Evolutionary conservation across 1,140 invertebrate genomes (phyloP).

Genomic region (Drosophila kanapiae): DNA sequence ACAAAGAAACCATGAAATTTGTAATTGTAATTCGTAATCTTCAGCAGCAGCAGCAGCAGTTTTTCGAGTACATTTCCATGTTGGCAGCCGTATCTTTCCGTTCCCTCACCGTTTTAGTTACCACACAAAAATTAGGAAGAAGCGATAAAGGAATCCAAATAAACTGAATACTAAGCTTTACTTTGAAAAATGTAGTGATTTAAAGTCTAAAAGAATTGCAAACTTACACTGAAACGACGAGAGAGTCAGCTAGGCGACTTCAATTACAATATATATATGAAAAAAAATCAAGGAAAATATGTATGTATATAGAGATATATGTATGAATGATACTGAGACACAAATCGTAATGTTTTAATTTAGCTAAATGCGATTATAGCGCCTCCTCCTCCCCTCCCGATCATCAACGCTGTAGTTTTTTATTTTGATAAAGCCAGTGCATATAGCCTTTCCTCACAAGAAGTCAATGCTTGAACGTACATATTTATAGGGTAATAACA

Average conservation of each 20-base stretch:
- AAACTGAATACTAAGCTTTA: constrained; percentile 79
- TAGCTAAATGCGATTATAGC: constrained; percentile 43
- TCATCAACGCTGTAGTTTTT: constrained; percentile 52
- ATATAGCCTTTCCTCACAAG: constrained; percentile 23
- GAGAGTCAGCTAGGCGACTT: constrained; percentile 29
- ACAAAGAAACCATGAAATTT: constrained; percentile 2
- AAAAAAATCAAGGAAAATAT: constrained; percentile 16
- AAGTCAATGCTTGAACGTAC: constrained; percentile 49
- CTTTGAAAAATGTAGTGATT: constrained; percentile 77
- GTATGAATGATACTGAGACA: constrained; percentile 52
- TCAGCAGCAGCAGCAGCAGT: constrained; percentile 10
- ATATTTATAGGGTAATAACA: constrained; percentile 14
- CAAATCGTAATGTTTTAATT: constrained; percentile 56
- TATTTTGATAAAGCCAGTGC: constrained; percentile 51
- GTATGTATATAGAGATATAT: constrained; percentile 48
- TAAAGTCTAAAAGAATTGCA: constrained; percentile 45
- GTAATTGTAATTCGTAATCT: constrained; percentile 49
- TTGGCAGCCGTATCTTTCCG: constrained; percentile 17
- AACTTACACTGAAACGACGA: constrained; percentile 13
- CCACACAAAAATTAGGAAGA: constrained; percentile 26
- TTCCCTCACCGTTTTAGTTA: constrained; percentile 31
- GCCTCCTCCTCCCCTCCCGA: constrained; percentile 37
- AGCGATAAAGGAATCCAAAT: constrained; percentile 37
- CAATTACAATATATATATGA: constrained; percentile 32
- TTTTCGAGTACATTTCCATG: constrained; percentile 32